Evolutionary conservation across 2,888 invertebrate species (phyloP).

Genomic region (Charanyca ferruginea): DNA sequence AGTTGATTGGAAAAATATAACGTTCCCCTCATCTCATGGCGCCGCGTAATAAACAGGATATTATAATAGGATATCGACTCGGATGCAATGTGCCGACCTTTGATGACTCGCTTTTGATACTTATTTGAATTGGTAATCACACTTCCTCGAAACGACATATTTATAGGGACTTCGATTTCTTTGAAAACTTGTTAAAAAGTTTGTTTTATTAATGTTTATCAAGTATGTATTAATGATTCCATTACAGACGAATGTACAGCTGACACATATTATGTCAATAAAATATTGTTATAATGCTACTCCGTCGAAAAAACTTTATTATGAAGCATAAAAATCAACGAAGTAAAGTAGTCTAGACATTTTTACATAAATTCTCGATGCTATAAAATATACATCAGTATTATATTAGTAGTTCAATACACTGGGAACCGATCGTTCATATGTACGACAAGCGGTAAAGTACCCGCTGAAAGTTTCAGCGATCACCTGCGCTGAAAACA

Average conservation of each 20-base stretch:
- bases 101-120: slow-evolving; percentile 25
- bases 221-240: neutral
- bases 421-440: slow-evolving; percentile 42
- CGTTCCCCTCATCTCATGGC: slow-evolving; percentile 33
- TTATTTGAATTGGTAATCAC: slow-evolving; percentile 32
- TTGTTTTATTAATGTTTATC: neutral
- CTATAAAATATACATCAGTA: slow-evolving; percentile 14
- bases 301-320: too few relatives aligned
- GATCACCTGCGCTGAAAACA: slow-evolving; percentile 47
- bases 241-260: too few relatives aligned
- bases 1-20: slow-evolving; percentile 54
- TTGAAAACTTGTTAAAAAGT: neutral
- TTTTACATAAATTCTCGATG: neutral
- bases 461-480: slow-evolving; percentile 45
- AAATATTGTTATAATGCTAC: too few relatives aligned
- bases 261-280: neutral
- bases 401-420: slow-evolving; percentile 26
- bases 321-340: neutral
- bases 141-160: neutral
- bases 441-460: slow-evolving; percentile 26
- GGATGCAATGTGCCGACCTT: slow-evolving; percentile 22
- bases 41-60: slow-evolving; percentile 46
- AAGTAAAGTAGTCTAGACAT: neutral
- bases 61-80: slow-evolving; percentile 44
- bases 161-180: neutral